Evolutionary conservation across 1,140 invertebrate genomes (phyloP).

Genomic region (Phenacoccus solenopsis): DNA sequence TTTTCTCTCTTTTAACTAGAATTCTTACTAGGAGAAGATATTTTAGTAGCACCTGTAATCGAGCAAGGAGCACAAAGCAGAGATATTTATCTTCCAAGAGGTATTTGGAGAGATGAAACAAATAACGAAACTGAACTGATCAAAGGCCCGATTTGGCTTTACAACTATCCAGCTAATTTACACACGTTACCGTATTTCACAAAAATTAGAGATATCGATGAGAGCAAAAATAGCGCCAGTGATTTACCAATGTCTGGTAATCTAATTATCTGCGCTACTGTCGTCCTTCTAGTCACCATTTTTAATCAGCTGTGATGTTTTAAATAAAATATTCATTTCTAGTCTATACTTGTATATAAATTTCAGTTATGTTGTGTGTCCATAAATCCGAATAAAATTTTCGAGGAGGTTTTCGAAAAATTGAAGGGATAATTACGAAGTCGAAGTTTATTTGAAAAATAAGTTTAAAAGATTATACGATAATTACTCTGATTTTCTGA

Average conservation of each 20-base stretch:
- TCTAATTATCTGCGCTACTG: not conserved
- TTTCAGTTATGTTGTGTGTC: no score
- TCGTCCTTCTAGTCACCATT: no score
- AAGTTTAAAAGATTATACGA: no score
- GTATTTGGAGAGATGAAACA: constrained; percentile 49
- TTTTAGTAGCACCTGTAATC: constrained; percentile 73
- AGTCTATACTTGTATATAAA: no score
- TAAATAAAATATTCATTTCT: no score
- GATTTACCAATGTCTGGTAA: not conserved
- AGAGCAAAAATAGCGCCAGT: not conserved
- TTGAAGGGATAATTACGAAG: no score
- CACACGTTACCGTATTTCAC: constrained; percentile 50
- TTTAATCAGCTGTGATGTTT: no score
- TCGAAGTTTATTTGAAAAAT: no score
- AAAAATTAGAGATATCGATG: constrained; percentile 9
- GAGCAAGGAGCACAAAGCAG: constrained; percentile 46
- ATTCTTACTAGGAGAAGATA: constrained; percentile 65
- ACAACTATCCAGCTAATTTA: constrained; percentile 50
- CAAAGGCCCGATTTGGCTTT: constrained; percentile 49
- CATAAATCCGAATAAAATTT: no score
- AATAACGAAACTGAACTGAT: constrained; percentile 35
- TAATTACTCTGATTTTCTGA: no score
- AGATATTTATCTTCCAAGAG: constrained; percentile 63
- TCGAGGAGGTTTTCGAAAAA: no score
- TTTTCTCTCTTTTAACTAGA: constrained; percentile 42